phyloP scores from a whole-genome alignment of 2,888 invertebrate genomes.

The Helobdella robusta region DNA sequence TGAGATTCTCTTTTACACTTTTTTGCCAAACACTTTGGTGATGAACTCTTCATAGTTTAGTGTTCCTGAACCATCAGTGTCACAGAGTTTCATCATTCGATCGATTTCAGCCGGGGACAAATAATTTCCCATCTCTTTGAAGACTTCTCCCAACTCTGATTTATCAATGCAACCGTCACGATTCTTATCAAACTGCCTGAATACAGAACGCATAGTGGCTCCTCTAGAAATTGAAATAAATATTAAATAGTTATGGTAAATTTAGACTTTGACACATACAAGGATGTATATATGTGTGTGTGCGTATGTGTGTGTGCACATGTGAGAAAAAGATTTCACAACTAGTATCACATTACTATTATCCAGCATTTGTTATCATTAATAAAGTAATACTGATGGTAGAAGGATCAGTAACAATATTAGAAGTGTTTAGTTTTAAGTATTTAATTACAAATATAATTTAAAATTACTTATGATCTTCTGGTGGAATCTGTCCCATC shows the following conservation, averaged over 20 bases:
- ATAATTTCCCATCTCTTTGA: constrained; percentile 28
- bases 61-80: constrained; percentile 28
- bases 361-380: no score
- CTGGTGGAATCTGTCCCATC: constrained; percentile 25
- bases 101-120: constrained; percentile 26
- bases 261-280: no score
- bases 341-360: no score
- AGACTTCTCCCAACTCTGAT: constrained; percentile 25
- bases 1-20: no score
- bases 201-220: constrained; percentile 27
- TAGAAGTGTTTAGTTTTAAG: background rate
- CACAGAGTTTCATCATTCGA: constrained; percentile 27
- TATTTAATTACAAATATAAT: background rate
- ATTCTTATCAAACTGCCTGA: constrained; percentile 29
- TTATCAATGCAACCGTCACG: constrained; percentile 27
- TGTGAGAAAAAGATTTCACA: no score
- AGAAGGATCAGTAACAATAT: background rate
- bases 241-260: background rate
- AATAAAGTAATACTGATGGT: background rate
- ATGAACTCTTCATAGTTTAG: constrained; percentile 33
- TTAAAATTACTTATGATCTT: constrained; percentile 18
- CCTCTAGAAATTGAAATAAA: constrained; percentile 9
- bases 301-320: no score
- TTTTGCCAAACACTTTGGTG: constrained; percentile 30
- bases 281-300: no score